A percentile compares a stretch with the other conserved stretches of the same genome.
Conservation (phyloP, 2,797 vertebrate genomes). For the Micrastur ruficollis region DNA sequence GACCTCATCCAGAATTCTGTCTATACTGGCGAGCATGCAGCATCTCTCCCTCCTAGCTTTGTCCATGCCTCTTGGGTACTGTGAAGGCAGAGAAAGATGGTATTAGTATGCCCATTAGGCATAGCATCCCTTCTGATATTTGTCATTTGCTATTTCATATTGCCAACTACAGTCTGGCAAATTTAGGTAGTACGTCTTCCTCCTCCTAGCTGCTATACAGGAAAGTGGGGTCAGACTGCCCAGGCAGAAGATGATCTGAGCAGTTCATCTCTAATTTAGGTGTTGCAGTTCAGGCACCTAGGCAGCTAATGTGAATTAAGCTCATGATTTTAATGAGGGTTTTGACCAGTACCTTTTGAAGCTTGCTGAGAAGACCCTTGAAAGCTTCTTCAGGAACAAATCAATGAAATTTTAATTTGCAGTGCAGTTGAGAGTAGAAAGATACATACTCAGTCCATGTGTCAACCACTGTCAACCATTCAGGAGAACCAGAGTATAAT, state of each 20-base stretch:
- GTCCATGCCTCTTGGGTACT: background rate
- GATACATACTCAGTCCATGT: background rate
- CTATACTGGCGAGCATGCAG: background rate
- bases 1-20: background rate
- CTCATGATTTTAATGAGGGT: background rate
- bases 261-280: background rate
- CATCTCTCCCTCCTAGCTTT: background rate
- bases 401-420: background rate
- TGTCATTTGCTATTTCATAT: background rate
- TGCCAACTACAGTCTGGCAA: accelerated
- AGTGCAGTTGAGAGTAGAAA: background rate
- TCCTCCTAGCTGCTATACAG: background rate
- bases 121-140: background rate
- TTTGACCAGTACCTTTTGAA: background rate
- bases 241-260: background rate
- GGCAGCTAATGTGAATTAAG: background rate
- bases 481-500: background rate
- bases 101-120: background rate
- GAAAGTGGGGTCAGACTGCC: background rate
- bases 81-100: background rate
- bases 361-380: background rate
- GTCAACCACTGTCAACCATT: background rate
- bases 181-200: background rate
- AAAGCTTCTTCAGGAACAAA: background rate
- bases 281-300: background rate